These are phyloP conservation scores for Bombus haemorrhoidalis DNA, from an alignment of 1,140 invertebrate genomes.

Conservation along the genomic window DNA sequence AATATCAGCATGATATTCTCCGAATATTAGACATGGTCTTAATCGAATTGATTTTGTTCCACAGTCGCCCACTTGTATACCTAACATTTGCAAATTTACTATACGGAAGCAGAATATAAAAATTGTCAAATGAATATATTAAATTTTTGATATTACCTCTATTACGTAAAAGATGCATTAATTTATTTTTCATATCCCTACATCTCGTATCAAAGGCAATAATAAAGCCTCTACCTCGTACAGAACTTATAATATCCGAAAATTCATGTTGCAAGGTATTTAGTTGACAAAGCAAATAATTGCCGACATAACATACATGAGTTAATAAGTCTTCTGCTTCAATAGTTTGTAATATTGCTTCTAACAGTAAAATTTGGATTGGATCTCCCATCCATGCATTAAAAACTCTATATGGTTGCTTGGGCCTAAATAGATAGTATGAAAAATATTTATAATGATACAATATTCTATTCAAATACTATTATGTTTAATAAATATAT, in stretches of 20 bases:
- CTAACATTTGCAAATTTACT: conserved; percentile 5
- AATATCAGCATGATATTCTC: conserved; percentile 47
- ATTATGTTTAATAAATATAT: background rate
- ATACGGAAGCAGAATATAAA: background rate
- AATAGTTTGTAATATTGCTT: conserved; percentile 34
- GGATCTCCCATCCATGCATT: conserved; percentile 39
- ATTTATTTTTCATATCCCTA: conserved; percentile 18
- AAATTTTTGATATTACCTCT: conserved; percentile 20
- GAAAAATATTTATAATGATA: background rate
- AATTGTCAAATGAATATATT: background rate
- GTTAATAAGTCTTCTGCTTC: conserved; percentile 42
- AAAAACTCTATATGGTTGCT: conserved; percentile 29
- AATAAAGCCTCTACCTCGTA: conserved; percentile 45
- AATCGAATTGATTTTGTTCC: conserved; percentile 34
- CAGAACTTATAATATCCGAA: conserved; percentile 26
- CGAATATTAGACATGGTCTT: conserved; percentile 39
- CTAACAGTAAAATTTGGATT: conserved; percentile 31
- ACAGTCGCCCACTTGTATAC: conserved; percentile 32
- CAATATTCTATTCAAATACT: background rate
- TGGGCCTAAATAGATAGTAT: background rate
- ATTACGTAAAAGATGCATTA: conserved; percentile 9
- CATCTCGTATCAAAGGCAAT: conserved; percentile 28
- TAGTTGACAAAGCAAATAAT: conserved; percentile 45
- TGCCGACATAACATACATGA: conserved; percentile 36
- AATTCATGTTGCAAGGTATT: conserved; percentile 41